Evolutionary conservation across 2,888 invertebrate species (phyloP).

Genomic region (Ichneumon xanthorius): DNA sequence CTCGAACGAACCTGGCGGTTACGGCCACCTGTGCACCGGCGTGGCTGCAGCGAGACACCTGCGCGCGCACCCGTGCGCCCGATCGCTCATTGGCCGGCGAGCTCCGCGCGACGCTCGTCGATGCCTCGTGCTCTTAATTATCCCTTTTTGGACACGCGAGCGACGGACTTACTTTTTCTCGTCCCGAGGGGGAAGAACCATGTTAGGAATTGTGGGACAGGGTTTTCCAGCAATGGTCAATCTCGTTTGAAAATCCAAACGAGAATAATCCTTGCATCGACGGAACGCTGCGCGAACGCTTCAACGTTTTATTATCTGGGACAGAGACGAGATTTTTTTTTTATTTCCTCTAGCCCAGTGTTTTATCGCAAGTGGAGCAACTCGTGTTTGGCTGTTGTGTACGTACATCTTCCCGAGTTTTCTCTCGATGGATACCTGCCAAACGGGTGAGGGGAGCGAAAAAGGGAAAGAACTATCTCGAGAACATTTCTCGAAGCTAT

Average conservation of each 20-base stretch:
- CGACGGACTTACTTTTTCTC: conserved; percentile 18
- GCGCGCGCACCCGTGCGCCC: conserved; percentile 17
- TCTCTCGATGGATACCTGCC: conserved; percentile 54
- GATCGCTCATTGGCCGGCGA: conserved; percentile 40
- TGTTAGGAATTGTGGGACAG: conserved; percentile 43
- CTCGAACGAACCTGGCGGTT: conserved; percentile 21
- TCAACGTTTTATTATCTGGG: not conserved
- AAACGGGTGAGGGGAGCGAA: conserved; percentile 17
- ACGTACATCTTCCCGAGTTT: conserved; percentile 6
- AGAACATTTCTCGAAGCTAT: conserved; percentile 23
- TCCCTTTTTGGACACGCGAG: conserved; percentile 45
- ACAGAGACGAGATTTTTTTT: not conserved
- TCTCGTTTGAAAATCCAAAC: not conserved
- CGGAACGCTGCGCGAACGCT: not conserved
- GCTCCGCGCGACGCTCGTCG: conserved; percentile 27
- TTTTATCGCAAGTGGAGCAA: conserved; percentile 21
- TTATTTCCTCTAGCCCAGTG: not conserved
- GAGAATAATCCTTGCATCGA: not conserved
- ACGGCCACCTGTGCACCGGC: conserved; percentile 50
- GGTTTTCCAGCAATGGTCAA: not conserved
- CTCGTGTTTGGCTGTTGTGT: conserved; percentile 47
- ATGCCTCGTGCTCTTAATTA: conserved; percentile 37
- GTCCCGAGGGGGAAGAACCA: conserved; percentile 4
- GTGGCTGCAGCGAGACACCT: conserved; percentile 30
- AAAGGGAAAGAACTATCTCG: conserved; percentile 1